Base-by-base conservation (phyloP, 1,140 invertebrate genomes). In the Sitodiplosis mosellana region DNA sequence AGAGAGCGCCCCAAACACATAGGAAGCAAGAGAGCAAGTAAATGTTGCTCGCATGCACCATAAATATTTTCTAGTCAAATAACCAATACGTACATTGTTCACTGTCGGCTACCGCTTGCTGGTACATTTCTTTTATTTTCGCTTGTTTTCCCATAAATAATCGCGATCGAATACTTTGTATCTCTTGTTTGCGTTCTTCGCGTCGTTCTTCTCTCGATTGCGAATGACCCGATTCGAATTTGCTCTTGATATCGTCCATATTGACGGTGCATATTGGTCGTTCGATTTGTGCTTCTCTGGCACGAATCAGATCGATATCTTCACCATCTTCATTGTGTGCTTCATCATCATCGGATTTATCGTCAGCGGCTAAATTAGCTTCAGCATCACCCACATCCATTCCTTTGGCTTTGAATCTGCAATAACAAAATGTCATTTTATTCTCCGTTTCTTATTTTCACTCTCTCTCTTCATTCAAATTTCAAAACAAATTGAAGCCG, bases 41-140 rank as follows among this genome's bases (percentile, higher is more conserved):
- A 18, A 15, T 40, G 14, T 40, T 15, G 17, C 17, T 5, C 6
- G 17, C 14, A 8, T 36, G 34, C 34, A n/a, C n/a, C n/a, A n/a
- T n/a, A n/a, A n/a, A n/a, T n/a, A 34, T 34, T 34, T 34, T 8
- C 14, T 34, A 7, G 7, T 34, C 33, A 34, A 34, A 8, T n/a
- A n/a, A n/a, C n/a, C n/a, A n/a, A n/a, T 38, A n/a, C 22, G 6
- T 55, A 62, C 65, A 55, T 50, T 73, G 73, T 58, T 81, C 78
- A 48, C 80, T 82, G 56, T 88, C 84, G 51, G 83, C 75, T 1
- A 89, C 81, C 5, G 86, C 87, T 57, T 88, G 83, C 59, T 91
- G 86, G 63, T 92, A 91, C 70, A 87, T 77, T 60, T 91, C 86
- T 57, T 90, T 90, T 66, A 92, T 83, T 56, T 86, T 86, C 1